Evolutionary conservation across 2,797 vertebrate genomes (phyloP).

Genomic region (Gallinago stenura): DNA sequence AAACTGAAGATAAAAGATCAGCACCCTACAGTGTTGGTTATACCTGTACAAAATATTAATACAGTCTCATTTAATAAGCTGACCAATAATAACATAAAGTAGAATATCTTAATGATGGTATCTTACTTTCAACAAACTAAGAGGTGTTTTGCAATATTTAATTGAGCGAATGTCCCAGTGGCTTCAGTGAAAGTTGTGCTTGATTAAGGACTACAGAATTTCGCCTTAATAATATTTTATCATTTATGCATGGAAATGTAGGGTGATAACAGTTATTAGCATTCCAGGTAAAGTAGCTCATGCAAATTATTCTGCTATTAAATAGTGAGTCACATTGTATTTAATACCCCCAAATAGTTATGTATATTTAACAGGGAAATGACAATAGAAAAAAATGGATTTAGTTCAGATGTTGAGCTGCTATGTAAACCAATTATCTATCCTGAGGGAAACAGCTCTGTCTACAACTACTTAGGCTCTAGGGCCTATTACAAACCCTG

Average conservation of each 20-base stretch:
- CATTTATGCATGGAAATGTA: conserved; percentile 73
- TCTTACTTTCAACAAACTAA: conserved; percentile 72
- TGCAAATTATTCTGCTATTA: conserved; percentile 79
- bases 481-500: conserved; percentile 87
- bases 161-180: conserved; percentile 56
- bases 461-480: conserved; percentile 88
- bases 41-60: conserved; percentile 37
- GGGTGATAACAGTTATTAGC: conserved; percentile 71
- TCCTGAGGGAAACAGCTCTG: conserved; percentile 84
- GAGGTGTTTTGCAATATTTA: conserved; percentile 52
- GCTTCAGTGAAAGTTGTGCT: conserved; percentile 51
- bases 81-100: conserved; percentile 62
- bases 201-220: conserved; percentile 65
- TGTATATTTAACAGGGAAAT: conserved; percentile 80
- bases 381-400: conserved; percentile 78
- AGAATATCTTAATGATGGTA: conserved; percentile 61
- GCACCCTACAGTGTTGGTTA: conserved; percentile 23
- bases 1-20: conserved; percentile 57
- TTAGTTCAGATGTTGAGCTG: conserved; percentile 85
- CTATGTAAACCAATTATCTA: conserved; percentile 88
- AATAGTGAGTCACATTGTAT: conserved; percentile 71
- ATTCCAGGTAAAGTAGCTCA: conserved; percentile 76
- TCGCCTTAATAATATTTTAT: conserved; percentile 73
- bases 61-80: conserved; percentile 57
- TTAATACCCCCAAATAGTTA: conserved; percentile 80